Base-by-base conservation (phyloP, 1,140 invertebrate species). In the Lethocerus indicus region DNA sequence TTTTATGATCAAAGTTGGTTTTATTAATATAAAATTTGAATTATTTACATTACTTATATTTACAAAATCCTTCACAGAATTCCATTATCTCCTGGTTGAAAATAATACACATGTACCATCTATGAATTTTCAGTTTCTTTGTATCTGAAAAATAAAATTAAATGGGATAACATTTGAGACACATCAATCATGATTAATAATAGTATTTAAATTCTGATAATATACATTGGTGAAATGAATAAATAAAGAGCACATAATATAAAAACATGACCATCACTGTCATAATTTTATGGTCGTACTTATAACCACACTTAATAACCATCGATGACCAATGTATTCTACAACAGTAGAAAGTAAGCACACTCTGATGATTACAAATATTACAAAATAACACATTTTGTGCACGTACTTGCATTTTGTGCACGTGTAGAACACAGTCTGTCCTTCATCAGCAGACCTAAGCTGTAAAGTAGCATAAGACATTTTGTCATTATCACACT, bases 371-470 rank as follows among this genome's bases (percentile, higher is more conserved):
- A 7, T 41, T 20, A 45, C 9, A 9, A 13, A 46, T 13, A 18
- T 14, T 24, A 46, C 6, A 14, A 35, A n/a, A 46, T 12, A 29
- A 7, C 12, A 9, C 12, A 7, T 29, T 13, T 12, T 14, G 9
- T 21, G 18, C 57, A 74, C 76, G 59, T 74, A 87, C 81, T 84
- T 84, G 85, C 94, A 98, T 60, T 87, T 83, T 20, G 82, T 77
- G 71, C 94, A 98, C 3, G 88, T 92, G 56, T 92, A 98, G 67
- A 98, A 97, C 3, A 98, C 88, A 13, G 94, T 98, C 67, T 98
- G 94, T 0, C 94, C 94, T 83, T 98, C 94, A 79, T 98, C 94
- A 29, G 92, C 93, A 5, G 91, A 96, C 60, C 94, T 69, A 1
- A 94, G 72, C 64, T 98, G 94, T 39, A 92, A 66, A 1, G 93